Evolutionary conservation across 2,113 vertebrate genomes (phyloP), one percentile per base, ranked within the genome.

Genomic region (Vimba vimba): DNA sequence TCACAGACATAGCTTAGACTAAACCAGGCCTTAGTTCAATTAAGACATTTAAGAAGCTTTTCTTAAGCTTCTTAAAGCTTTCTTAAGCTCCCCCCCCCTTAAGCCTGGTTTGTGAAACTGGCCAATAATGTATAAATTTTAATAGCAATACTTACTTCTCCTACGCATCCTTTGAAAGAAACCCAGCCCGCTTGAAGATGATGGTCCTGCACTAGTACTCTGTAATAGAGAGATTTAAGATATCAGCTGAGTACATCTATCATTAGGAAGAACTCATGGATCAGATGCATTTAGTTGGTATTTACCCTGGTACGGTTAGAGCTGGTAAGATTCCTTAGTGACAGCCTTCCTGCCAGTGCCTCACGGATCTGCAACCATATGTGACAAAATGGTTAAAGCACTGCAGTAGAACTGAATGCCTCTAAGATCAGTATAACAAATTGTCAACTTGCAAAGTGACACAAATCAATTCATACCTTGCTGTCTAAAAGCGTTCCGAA

Each of bases 401-500:
- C 69, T 27, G n/a, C 7, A 19, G 73, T 10, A 47, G 13, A 27
- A 27, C 12, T 17, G 4, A 43, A 25, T 13, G 45, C 13, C 15
- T 19, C 6, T 2, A 76, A 52, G 2, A 77, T 17, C 25, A 19
- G 4, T 77, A 19, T 2, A 19, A 77, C 15, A 55, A 74, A 12
- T 68, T 36, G 23, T 25, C 39, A 74, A 77, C 21, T 30, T 77
- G 13, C 19, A 27, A 33, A 33, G 9, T 6, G 2, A 55, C 13
- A 15, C 75, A 52, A 68, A 76, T 25, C 6, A 4, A 27, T 25
- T 59, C 33, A 25, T 55, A 95, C 94, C 92, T 93, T 94, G 55
- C 33, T 89, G 79, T 95, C 94, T 87, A 93, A 85, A 27, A 93
- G 88, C 4, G 88, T 91, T 88, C 93, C 94, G 85, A 94, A 92